These are phyloP conservation scores for Allygus modestus DNA, from an alignment of 2,888 invertebrate genomes.

Conservation along the genomic window DNA sequence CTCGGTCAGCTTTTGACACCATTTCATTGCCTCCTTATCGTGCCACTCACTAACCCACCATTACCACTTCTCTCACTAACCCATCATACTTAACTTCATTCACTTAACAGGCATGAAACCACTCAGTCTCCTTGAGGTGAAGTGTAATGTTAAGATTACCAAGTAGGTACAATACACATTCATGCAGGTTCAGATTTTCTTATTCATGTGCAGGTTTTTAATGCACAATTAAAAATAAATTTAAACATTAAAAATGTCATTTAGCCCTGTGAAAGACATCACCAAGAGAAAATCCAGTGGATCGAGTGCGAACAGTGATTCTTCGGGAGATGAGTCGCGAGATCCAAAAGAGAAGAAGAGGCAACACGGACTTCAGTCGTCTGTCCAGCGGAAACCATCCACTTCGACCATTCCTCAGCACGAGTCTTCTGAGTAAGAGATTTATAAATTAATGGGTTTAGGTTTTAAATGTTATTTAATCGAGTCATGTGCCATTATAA, in stretches of 20 bases:
- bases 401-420: background rate
- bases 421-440: slow-evolving; percentile 57
- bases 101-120: background rate
- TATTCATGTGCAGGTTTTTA: too few relatives aligned
- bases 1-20: background rate
- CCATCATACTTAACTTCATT: background rate
- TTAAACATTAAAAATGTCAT: background rate
- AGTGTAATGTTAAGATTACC: background rate
- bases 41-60: background rate
- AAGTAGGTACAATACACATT: too few relatives aligned
- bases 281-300: background rate
- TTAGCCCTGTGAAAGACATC: background rate
- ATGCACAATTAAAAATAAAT: background rate
- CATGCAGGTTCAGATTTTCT: too few relatives aligned
- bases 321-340: slow-evolving; percentile 33
- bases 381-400: slow-evolving; percentile 26
- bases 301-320: slow-evolving; percentile 52
- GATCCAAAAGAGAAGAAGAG: slow-evolving; percentile 31
- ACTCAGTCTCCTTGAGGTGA: background rate
- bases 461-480: too few relatives aligned
- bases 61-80: background rate
- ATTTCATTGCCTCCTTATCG: background rate
- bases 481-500: too few relatives aligned
- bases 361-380: slow-evolving; percentile 5
- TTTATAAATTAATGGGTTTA: too few relatives aligned